These are phyloP conservation scores for Cyrtorhinus lividipennis DNA, from an alignment of 1,140 invertebrate genomes.

Conservation along the genomic window DNA sequence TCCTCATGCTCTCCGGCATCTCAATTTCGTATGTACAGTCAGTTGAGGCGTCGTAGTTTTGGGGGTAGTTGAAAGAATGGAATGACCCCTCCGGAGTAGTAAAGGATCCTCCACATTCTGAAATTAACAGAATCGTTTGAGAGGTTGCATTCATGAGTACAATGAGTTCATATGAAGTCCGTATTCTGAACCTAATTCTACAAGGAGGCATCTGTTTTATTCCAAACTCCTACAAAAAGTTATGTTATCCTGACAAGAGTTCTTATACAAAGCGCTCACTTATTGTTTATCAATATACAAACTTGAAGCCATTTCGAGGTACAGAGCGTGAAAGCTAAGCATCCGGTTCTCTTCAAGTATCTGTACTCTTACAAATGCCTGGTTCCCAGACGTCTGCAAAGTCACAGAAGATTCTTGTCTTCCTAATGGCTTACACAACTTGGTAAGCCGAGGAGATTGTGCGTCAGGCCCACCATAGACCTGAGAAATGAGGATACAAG, in stretches of 20 bases:
- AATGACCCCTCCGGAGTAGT: constrained; percentile 47
- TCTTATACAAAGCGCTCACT: too few species aligned
- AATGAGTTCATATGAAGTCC: too few species aligned
- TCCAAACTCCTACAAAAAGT: too few species aligned
- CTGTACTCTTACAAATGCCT: constrained; percentile 47
- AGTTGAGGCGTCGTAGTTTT: constrained; percentile 44
- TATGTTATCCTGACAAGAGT: too few species aligned
- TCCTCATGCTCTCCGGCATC: constrained; percentile 50
- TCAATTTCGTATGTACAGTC: constrained; percentile 68
- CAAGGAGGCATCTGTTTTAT: too few species aligned
- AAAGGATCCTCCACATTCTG: constrained; percentile 62
- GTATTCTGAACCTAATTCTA: too few species aligned
- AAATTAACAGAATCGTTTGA: too few species aligned
- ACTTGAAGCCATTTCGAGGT: neutral
- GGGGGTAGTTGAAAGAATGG: constrained; percentile 68
- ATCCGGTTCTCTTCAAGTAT: neutral
- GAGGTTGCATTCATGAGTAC: too few species aligned
- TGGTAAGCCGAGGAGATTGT: constrained; percentile 38
- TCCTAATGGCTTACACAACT: constrained; percentile 44
- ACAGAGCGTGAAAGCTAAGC: constrained; percentile 45
- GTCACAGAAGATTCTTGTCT: constrained; percentile 29
- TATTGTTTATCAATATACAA: too few species aligned
- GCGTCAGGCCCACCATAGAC: constrained; percentile 48
- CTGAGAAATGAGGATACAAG: too few species aligned
- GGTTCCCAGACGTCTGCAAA: constrained; percentile 45